These are phyloP conservation scores for Drosophila ogumai DNA, from an alignment of 1,140 invertebrate genomes.

Conservation along the genomic window DNA sequence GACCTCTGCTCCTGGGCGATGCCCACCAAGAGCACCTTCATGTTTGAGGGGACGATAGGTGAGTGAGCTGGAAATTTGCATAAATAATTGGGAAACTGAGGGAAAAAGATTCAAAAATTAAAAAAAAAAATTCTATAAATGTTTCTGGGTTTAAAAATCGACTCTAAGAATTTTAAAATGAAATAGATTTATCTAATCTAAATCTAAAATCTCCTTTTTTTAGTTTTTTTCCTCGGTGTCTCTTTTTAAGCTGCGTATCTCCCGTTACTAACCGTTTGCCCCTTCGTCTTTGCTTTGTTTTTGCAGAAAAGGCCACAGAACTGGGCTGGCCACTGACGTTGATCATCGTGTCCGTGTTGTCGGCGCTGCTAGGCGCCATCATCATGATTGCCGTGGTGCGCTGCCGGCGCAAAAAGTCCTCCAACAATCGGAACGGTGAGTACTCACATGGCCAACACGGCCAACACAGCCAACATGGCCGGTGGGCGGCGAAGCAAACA, in stretches of 20 bases:
- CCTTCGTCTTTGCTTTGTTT: background rate
- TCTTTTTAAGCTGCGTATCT: background rate
- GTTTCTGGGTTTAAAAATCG: background rate
- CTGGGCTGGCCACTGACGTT: constrained; percentile 86
- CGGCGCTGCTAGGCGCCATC: constrained; percentile 86
- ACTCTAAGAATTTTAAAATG: too few species aligned
- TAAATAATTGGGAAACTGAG: background rate
- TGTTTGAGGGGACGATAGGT: constrained; percentile 84
- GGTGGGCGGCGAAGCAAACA: constrained; percentile 37
- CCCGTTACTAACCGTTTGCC: constrained; percentile 35
- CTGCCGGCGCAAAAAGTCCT: constrained; percentile 84
- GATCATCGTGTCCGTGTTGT: constrained; percentile 86
- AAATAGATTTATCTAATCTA: too few species aligned
- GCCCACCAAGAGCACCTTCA: constrained; percentile 84
- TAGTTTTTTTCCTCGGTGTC: background rate
- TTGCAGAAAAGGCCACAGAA: constrained; percentile 85
- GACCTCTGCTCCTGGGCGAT: constrained; percentile 90
- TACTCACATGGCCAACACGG: constrained; percentile 28
- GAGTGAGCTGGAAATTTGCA: constrained; percentile 37
- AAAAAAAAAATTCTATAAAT: background rate
- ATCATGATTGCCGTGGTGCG: constrained; percentile 86
- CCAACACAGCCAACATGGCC: constrained; percentile 25
- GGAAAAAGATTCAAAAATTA: background rate
- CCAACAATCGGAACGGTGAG: constrained; percentile 84
- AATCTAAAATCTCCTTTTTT: too few species aligned